Evolutionary conservation across 92 coral and sea anemone species (phyloP), one percentile per base, ranked within the genome.

Genomic region (Phenganax subtilis): DNA sequence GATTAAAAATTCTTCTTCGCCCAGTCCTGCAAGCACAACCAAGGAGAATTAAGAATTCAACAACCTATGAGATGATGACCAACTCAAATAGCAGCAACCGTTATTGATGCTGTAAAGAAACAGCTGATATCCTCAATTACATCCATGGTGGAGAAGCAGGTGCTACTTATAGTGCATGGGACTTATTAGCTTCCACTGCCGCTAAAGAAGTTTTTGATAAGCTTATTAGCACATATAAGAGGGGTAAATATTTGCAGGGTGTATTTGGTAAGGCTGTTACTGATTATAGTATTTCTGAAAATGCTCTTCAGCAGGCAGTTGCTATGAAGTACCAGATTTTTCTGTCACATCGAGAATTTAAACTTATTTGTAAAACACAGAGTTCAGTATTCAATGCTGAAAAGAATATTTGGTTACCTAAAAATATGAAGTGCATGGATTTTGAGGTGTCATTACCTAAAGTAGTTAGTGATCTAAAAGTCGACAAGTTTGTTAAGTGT

Each of bases 131-230:
- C 12, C 80, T 86, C 17, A 76, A 81, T 14, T 88, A 70, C 72
- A 80, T 88, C 51, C 88, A 85, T 86, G 88, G 92, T 7, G 91
- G 89, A 27, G 70, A 74, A 17, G 87, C 86, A 62, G 88, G 72
- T 27, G 82, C 92, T 52, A 12, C 82, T 2, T 82, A 70, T 87
- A 90, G 96, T 20, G 96, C 96, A 25, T 89, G 92, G 96, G 91
- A 89, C 70, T 80, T 83, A 3, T 17, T 91, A 27, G 85, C 89
- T 9, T 27, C 90, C 11, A 71, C 20, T 87, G 89, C 88, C 6
- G 37, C 87, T 37, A 75, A 71, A 51, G 85, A 83, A 54, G 51
- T 69, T 2, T 65, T 87, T 69, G 88, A 91, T 31, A 80, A 87
- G 25, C 78, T 89, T 0, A 86, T 91, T 6, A 60, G 69, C 7